These are phyloP conservation scores for Papilio dardanus DNA, from an alignment of 1,140 invertebrate species.

Conservation along the genomic window DNA sequence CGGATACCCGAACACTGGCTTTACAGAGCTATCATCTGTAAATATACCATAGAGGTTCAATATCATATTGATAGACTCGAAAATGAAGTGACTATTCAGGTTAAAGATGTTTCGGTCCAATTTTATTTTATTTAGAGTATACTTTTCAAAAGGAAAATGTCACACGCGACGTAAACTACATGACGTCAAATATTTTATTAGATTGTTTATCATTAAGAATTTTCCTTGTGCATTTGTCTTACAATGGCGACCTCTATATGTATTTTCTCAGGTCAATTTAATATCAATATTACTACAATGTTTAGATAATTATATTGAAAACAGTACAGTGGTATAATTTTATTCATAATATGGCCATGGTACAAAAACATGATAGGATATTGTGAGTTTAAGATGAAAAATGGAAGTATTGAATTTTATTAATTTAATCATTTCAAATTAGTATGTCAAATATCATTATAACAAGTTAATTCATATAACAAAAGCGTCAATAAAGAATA, in stretches of 20 bases:
- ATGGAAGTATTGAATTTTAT: neutral
- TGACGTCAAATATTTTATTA: neutral
- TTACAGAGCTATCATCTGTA: conserved; percentile 89
- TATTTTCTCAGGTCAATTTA: conserved; percentile 1
- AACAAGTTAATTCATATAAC: too few relatives aligned
- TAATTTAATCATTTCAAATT: too few relatives aligned
- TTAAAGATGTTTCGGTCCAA: too few relatives aligned
- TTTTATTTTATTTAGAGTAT: too few relatives aligned
- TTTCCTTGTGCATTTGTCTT: neutral
- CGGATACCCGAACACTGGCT: conserved; percentile 93
- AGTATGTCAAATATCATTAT: too few relatives aligned
- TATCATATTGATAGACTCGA: neutral
- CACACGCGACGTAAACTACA: neutral
- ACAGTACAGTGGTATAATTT: neutral
- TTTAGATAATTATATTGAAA: neutral
- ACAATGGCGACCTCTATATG: neutral
- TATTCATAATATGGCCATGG: neutral
- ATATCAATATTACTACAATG: neutral
- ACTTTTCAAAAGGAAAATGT: neutral
- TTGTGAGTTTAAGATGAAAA: neutral
- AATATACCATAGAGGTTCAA: conserved; percentile 45
- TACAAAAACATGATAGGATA: neutral
- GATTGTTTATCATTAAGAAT: neutral
- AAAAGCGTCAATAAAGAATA: too few relatives aligned
- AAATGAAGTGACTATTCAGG: too few relatives aligned